Evolutionary conservation across 2,113 vertebrate genomes (phyloP).

Genomic region (Podarcis cretensis): DNA sequence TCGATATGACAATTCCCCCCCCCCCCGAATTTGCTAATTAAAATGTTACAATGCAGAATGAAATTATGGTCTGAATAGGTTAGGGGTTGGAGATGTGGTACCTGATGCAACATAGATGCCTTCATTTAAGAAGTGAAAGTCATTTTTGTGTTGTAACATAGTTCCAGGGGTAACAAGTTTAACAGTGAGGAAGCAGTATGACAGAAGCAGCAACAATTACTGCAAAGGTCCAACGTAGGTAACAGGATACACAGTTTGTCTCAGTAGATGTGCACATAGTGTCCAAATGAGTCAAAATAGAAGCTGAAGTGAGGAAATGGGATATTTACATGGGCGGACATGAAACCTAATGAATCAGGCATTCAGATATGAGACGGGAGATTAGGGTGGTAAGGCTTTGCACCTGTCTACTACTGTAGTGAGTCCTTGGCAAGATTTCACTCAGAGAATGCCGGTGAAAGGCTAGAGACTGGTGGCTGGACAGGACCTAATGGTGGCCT

Average conservation of each 20-base stretch:
- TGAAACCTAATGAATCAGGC: background rate
- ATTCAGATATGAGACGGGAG: no score
- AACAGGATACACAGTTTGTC: background rate
- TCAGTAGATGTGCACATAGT: background rate
- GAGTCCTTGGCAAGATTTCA: background rate
- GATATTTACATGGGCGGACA: background rate
- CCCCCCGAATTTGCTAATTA: background rate
- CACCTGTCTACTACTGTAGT: background rate
- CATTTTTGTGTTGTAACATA: background rate
- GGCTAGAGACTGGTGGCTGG: background rate
- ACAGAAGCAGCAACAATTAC: background rate
- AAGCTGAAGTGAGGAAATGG: background rate
- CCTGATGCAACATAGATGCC: background rate
- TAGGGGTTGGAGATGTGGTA: background rate
- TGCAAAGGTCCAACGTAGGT: background rate
- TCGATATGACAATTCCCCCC: background rate
- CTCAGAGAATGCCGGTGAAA: background rate
- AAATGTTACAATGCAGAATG: background rate
- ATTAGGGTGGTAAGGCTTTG: background rate
- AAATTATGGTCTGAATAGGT: background rate
- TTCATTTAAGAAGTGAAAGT: background rate
- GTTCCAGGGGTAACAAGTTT: background rate
- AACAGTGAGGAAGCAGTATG: background rate
- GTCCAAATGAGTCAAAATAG: background rate
- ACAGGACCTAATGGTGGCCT: background rate